Base-by-base conservation (phyloP, 2,797 vertebrate genomes). In the Alca torda region DNA sequence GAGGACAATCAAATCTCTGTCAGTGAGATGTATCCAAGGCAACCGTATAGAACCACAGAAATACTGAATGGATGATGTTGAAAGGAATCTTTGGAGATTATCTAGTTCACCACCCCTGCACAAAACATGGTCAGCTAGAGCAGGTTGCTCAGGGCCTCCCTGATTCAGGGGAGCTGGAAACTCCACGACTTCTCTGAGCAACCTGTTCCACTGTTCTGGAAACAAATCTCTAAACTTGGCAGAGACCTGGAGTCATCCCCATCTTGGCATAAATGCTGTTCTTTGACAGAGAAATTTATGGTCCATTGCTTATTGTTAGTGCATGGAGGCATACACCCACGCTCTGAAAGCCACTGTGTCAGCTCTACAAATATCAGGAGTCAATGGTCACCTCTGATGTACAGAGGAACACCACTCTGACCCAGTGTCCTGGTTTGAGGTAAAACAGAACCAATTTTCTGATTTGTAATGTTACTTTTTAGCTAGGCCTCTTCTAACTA, bases 261-360 rank as follows among this genome's bases (percentile, higher is more conserved):
- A 7, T 63, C 53, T 63, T 59, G 31, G 9, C 14, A 4, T 24
- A 68, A 41, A 31, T 24, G 16, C 5, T 51, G 8, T 67, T 70
- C 26, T 61, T 43, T 59, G 18, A 26, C 31, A 30, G 23, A 31
- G 10, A 39, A 28, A 48, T 20, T 35, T 30, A 39, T 43, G n/a
- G 31, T 19, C 6, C 13, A 3, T 33, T 46, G 45, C 8, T 41
- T 60, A 30, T 41, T 45, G 24, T 33, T 48, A 35, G 31, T 28
- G 16, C 43, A 43, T 12, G 11, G 17, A 78, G 28, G n/a, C 20
- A 21, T n/a, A 46, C 11, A 37, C 6, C 6, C 57, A 37, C n/a
- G 16, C 11, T 51, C 13, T 51, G 61, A 69, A 65, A 39, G 1
- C 3, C 37, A 10, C 35, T 37, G 26, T 0, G 0, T 21, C 41